Evolutionary conservation across 2,113 vertebrate species (phyloP).

Genomic region (Pseudopipra pipra): DNA sequence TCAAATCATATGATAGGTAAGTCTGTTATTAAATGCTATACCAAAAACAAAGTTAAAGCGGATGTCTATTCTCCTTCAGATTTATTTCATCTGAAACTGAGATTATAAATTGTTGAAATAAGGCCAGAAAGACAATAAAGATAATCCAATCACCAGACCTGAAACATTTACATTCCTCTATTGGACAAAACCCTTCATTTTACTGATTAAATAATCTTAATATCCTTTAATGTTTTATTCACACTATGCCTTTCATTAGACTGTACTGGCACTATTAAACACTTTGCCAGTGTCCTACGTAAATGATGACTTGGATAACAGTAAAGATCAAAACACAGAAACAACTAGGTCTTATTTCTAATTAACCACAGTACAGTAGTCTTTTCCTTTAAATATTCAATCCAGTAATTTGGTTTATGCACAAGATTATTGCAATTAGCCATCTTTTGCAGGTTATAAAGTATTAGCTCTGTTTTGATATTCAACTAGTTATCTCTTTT

Average conservation of each 20-base stretch:
- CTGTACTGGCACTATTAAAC: constrained; percentile 18
- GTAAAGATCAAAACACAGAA: constrained; percentile 61
- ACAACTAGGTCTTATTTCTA: constrained; percentile 12
- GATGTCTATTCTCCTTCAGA: constrained; percentile 16
- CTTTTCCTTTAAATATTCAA: neutral
- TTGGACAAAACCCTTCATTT: constrained; percentile 31
- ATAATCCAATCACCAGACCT: constrained; percentile 44
- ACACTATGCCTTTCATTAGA: constrained; percentile 13
- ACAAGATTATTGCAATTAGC: neutral
- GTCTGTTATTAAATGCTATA: neutral
- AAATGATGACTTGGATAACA: constrained; percentile 30
- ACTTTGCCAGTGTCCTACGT: constrained; percentile 31
- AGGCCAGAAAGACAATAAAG: constrained; percentile 55
- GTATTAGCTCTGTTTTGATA: neutral
- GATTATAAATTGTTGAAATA: constrained; percentile 54
- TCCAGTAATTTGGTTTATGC: neutral
- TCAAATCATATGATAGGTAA: neutral
- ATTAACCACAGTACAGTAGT: neutral
- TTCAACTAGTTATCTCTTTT: neutral
- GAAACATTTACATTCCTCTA: neutral
- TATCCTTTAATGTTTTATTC: constrained; percentile 37
- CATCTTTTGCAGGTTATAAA: neutral
- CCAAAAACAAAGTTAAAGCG: constrained; percentile 54
- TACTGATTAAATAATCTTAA: constrained; percentile 41
- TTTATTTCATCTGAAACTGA: constrained; percentile 59